A percentile compares a stretch with the other conserved stretches of the same genome.
These are phyloP conservation scores for Sialis fuliginosa DNA, from an alignment of 2,888 invertebrate species.

Conservation along the genomic window DNA sequence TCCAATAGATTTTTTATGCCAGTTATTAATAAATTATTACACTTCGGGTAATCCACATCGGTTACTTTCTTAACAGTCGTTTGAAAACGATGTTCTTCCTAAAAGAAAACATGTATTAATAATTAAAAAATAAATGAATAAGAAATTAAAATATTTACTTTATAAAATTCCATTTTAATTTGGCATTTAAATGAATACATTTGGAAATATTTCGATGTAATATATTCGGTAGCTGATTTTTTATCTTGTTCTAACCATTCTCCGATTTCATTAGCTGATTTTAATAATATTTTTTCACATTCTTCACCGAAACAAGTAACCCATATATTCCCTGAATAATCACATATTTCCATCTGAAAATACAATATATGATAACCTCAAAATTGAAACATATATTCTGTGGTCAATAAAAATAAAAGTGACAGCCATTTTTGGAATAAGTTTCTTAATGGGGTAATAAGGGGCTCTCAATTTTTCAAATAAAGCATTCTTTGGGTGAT, in stretches of 20 bases:
- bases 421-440: background rate
- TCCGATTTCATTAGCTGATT: slow-evolving; percentile 59
- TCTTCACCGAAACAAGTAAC: slow-evolving; percentile 77
- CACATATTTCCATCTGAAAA: slow-evolving; percentile 63
- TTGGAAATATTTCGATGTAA: slow-evolving; percentile 61
- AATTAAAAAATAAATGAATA: background rate
- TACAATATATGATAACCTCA: slow-evolving; percentile 3
- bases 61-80: slow-evolving; percentile 49
- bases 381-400: background rate
- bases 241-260: slow-evolving; percentile 49
- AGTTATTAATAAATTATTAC: slow-evolving; percentile 27
- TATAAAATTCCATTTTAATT: slow-evolving; percentile 80
- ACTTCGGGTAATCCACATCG: slow-evolving; percentile 59
- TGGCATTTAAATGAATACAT: slow-evolving; percentile 69
- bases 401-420: background rate
- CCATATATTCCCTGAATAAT: slow-evolving; percentile 78
- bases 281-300: slow-evolving; percentile 60
- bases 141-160: slow-evolving; percentile 38
- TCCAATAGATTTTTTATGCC: background rate
- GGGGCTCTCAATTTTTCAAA: too few relatives aligned
- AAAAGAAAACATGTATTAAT: slow-evolving; percentile 16
- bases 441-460: too few relatives aligned
- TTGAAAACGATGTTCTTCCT: slow-evolving; percentile 72
- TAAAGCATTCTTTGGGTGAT: too few relatives aligned
- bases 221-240: slow-evolving; percentile 43